Percentiles rank a stretch among this genome's conserved stretches.
Conservation (phyloP, 2,888 invertebrate genomes). For the Heterodera filipjevi region DNA sequence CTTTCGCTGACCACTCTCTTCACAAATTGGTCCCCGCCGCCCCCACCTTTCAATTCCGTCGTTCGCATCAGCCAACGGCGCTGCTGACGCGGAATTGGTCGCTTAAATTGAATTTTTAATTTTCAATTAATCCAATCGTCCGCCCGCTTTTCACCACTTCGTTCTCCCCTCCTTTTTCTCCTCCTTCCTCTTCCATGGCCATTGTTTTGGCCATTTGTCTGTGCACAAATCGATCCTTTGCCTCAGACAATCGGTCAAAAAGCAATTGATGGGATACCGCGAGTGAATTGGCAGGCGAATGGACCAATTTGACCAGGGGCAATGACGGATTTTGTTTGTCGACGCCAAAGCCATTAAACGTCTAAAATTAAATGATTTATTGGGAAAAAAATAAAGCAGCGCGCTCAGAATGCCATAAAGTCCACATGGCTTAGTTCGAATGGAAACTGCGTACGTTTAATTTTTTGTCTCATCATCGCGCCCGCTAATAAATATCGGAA, state of each 20-base stretch:
- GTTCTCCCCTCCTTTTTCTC: background rate
- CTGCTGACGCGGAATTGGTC: slow-evolving; percentile 9
- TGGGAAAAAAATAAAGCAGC: background rate
- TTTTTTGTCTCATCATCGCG: background rate
- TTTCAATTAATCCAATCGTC: background rate
- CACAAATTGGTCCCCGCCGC: slow-evolving; percentile 2
- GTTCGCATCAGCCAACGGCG: slow-evolving; percentile 15
- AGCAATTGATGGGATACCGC: background rate
- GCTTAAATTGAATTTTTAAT: background rate
- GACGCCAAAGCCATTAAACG: background rate
- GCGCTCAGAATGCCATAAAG: slow-evolving; percentile 10
- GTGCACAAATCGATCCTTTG: background rate
- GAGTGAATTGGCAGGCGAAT: background rate
- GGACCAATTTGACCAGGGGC: background rate
- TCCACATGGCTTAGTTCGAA: background rate
- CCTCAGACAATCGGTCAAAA: background rate
- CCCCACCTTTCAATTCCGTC: background rate
- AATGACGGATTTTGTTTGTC: background rate
- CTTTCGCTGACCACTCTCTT: slow-evolving; percentile 29
- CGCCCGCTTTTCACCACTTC: too few relatives aligned
- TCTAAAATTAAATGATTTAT: background rate
- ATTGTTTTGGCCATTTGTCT: background rate
- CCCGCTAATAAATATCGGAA: background rate
- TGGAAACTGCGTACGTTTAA: slow-evolving; percentile 1
- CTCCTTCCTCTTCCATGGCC: background rate